A percentile compares a stretch with the other conserved stretches of the same genome.
Conservation (phyloP, 2,113 vertebrate species). For the Dasyurus viverrinus region DNA sequence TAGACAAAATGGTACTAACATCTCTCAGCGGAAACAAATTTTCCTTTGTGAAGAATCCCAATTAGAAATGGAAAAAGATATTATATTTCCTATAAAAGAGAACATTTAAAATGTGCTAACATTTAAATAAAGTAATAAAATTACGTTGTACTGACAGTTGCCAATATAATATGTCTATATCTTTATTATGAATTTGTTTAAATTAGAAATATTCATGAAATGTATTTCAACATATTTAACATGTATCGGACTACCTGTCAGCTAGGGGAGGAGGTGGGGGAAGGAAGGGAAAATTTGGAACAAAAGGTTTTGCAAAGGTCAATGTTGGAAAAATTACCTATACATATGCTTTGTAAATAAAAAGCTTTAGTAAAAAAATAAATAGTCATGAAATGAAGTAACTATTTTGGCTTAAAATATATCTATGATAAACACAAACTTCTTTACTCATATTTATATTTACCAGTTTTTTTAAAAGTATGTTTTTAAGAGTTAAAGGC, state of each 20-base stretch:
- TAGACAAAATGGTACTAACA: constrained; percentile 69
- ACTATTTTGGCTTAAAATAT: background rate
- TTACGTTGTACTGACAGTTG: background rate
- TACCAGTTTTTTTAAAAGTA: background rate
- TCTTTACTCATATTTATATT: constrained; percentile 37
- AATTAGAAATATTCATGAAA: background rate
- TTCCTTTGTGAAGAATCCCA: constrained; percentile 61
- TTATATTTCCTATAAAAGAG: background rate
- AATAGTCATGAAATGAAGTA: background rate
- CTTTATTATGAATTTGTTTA: background rate
- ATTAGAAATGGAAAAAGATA: constrained; percentile 65
- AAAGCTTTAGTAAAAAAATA: no score
- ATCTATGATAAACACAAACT: background rate
- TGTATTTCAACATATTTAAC: no score
- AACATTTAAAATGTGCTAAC: background rate
- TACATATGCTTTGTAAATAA: no score
- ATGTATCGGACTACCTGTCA: no score
- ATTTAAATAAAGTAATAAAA: constrained; percentile 40
- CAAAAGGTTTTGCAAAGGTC: no score
- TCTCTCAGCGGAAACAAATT: constrained; percentile 14
- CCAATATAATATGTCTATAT: background rate
- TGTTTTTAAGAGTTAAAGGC: constrained; percentile 17
- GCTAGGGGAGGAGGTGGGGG: no score
- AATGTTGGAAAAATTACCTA: no score
- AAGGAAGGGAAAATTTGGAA: no score